Evolutionary conservation across 2,888 invertebrate genomes (phyloP).

Genomic region (Tanypteryx hageni): DNA sequence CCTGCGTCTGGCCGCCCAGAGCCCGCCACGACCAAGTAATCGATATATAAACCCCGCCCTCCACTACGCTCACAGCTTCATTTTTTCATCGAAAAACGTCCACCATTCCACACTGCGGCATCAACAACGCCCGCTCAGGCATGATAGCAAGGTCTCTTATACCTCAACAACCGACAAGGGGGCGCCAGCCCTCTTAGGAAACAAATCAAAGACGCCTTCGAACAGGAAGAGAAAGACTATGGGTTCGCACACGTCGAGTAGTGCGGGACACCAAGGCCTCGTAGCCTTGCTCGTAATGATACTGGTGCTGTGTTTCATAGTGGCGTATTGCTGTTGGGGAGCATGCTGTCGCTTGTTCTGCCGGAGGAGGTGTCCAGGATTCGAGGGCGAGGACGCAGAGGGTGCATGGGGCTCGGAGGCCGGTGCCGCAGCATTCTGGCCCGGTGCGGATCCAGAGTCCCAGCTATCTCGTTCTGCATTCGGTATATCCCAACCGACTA

Average conservation of each 20-base stretch:
- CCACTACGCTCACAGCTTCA: constrained; percentile 33
- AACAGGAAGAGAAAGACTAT: constrained; percentile 17
- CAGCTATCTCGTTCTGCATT: constrained; percentile 69
- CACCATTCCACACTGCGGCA: constrained; percentile 60
- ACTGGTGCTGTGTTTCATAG: constrained; percentile 78
- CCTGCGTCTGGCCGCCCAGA: constrained; percentile 48
- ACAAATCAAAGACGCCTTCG: constrained; percentile 11
- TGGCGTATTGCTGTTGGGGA: constrained; percentile 79
- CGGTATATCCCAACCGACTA: constrained; percentile 75
- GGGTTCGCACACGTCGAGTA: constrained; percentile 36
- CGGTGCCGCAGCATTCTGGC: constrained; percentile 75
- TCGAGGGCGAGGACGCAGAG: constrained; percentile 50
- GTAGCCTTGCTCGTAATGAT: constrained; percentile 79
- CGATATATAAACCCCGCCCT: constrained; percentile 64
- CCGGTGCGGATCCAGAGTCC: constrained; percentile 69
- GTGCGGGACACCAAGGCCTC: constrained; percentile 74
- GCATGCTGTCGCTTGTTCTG: constrained; percentile 78
- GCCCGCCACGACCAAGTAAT: constrained; percentile 62
- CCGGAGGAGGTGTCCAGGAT: constrained; percentile 70
- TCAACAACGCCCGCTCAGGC: constrained; percentile 53
- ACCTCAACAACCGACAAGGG: neutral
- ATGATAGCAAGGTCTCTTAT: neutral
- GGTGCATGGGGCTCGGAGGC: constrained; percentile 49
- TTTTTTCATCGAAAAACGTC: constrained; percentile 59
- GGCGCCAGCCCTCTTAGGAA: constrained; percentile 23